Base-by-base conservation (phyloP, 2,797 vertebrate genomes). In the Tachyglossus aculeatus region DNA sequence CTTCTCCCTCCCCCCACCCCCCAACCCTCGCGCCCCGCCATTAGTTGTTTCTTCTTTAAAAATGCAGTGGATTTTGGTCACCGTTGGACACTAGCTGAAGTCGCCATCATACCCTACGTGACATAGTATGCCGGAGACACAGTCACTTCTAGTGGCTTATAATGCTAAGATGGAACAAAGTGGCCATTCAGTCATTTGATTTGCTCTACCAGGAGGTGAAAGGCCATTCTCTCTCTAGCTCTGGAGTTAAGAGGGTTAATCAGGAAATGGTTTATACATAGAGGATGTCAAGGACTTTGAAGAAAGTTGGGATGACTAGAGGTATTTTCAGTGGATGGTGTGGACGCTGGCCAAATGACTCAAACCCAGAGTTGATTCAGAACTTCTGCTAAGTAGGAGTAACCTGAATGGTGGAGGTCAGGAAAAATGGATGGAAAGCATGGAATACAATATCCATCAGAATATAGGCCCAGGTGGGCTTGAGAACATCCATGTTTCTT, bases 31-130 rank as follows among this genome's bases (percentile, higher is more conserved):
- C 62, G 80, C 80, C 81, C 77, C 68, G 87, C 86, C 80, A 84
- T 90, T 90, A 86, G 81, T 83, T 84, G 83, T 77, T 91, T 88
- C 86, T 80, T 78, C 70, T 83, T 88, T 86, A 70, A 88, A 78
- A 84, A 86, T 88, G 77, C 63, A 85, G 54, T 31, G 63, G 70
- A 69, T 71, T 75, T 66, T 83, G 83, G 83, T 71, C 77, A 84
- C 16, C 11, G 56, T 83, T 74, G 68, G 59, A 85, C 71, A 80
- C 55, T 45, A 56, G 53, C 60, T 81, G 73, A 77, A 90, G 82
- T 68, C 76, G 80, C 67, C 67, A 76, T 84, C 5, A 38, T 77
- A 69, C 57, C 57, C 65, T 80, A 69, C 40, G 44, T 13, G 77
- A 71, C 58, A 54, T 14, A 65, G 58, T 78, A 83, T 78, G 83